Percentiles rank a stretch among this genome's conserved stretches.
Evolutionary conservation across 2,888 invertebrate species (phyloP).

Genomic region (Scaeva pyrastri): DNA sequence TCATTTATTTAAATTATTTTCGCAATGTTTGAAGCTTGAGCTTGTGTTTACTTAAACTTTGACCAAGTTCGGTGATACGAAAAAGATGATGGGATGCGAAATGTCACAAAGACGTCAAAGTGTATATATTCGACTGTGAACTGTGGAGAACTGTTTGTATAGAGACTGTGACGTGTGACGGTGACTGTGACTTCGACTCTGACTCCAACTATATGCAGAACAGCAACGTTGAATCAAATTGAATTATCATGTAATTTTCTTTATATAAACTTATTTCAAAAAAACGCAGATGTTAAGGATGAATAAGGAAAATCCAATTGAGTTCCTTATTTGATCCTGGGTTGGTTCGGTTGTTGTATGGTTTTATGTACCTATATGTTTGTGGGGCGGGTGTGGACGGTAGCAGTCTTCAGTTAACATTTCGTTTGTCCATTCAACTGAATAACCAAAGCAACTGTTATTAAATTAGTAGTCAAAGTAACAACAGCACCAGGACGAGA

Average conservation of each 20-base stretch:
- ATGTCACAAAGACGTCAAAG: neutral
- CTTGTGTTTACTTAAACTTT: no score
- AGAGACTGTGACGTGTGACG: no score
- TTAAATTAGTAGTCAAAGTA: constrained; percentile 64
- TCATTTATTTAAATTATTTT: constrained; percentile 60
- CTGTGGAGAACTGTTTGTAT: no score
- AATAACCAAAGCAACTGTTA: constrained; percentile 58
- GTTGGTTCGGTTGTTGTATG: no score
- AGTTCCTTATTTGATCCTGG: constrained; percentile 41
- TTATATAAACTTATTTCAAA: constrained; percentile 56
- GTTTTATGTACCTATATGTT: neutral
- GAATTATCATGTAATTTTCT: constrained; percentile 68
- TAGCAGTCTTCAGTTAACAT: constrained; percentile 30
- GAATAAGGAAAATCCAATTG: constrained; percentile 39
- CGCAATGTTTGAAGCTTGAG: neutral
- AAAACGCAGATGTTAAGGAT: constrained; percentile 32
- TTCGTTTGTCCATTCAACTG: constrained; percentile 52
- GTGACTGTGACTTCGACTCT: no score
- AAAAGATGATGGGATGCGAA: neutral
- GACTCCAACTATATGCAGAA: neutral
- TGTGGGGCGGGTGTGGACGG: neutral
- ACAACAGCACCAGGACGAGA: neutral
- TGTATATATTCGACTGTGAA: no score
- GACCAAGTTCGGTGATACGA: neutral
- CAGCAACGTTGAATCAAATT: constrained; percentile 7